A percentile compares a stretch with the other conserved stretches of the same genome.
Conservation (phyloP, 2,797 vertebrate species). For the Falco novaeseelandiae region DNA sequence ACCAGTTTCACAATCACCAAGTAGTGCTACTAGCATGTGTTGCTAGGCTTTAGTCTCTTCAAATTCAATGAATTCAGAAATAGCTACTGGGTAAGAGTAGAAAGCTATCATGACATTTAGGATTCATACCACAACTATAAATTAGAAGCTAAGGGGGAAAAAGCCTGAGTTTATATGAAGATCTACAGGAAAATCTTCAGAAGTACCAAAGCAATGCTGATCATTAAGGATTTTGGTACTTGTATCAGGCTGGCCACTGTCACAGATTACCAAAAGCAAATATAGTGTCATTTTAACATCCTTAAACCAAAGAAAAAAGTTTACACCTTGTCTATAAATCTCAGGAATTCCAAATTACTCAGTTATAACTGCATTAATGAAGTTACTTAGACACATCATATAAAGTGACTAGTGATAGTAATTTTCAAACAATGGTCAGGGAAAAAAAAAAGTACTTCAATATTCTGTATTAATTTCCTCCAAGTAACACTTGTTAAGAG, state of each 20-base stretch:
- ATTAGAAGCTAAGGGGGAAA: background rate
- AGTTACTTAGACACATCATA: background rate
- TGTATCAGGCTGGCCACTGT: background rate
- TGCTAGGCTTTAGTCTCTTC: background rate
- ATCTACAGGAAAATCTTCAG: background rate
- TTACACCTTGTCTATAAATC: background rate
- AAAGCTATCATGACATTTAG: background rate
- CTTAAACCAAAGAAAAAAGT: background rate
- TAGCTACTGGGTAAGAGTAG: background rate
- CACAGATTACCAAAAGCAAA: background rate
- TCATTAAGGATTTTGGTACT: background rate
- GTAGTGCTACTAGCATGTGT: background rate
- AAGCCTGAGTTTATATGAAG: background rate
- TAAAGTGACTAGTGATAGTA: background rate
- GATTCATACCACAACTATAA: background rate
- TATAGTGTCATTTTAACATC: background rate
- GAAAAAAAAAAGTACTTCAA: background rate
- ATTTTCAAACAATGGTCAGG: background rate
- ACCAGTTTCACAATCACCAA: background rate
- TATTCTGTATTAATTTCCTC: background rate
- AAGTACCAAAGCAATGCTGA: background rate
- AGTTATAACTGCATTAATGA: background rate
- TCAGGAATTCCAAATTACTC: background rate
- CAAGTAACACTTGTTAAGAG: background rate
- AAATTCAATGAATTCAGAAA: background rate